These are phyloP conservation scores for Euphonia xanthogaster DNA, from an alignment of 2,797 vertebrate genomes.

Conservation along the genomic window DNA sequence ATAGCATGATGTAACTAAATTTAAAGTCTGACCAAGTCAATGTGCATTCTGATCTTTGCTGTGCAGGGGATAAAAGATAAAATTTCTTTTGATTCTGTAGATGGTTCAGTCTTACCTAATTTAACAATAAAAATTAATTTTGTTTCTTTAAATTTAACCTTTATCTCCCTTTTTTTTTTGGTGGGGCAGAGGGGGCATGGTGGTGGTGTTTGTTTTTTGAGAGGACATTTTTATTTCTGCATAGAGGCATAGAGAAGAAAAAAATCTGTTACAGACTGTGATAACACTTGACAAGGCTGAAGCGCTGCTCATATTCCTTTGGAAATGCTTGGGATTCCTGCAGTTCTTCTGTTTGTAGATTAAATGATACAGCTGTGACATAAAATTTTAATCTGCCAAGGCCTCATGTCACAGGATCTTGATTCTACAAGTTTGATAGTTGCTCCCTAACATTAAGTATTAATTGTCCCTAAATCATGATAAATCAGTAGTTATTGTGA, in stretches of 20 bases:
- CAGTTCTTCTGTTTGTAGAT: background rate
- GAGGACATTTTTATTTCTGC: background rate
- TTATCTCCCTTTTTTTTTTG: background rate
- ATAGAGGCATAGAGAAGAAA: background rate
- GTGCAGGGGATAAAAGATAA: background rate
- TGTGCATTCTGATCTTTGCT: background rate
- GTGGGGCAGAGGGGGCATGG: rapidly evolving
- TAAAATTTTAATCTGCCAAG: background rate
- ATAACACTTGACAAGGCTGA: background rate
- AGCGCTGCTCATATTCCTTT: background rate
- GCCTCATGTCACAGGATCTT: background rate
- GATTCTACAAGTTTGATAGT: background rate
- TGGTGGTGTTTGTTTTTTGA: background rate
- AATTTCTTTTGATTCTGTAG: background rate
- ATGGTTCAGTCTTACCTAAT: background rate
- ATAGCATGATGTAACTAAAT: conserved; percentile 31
- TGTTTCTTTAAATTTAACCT: background rate
- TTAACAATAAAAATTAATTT: background rate
- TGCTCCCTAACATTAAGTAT: background rate
- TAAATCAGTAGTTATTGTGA: background rate
- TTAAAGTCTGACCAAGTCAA: conserved; percentile 21
- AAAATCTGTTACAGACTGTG: background rate
- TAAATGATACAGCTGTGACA: background rate
- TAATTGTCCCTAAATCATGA: background rate
- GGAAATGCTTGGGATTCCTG: background rate